Base-by-base conservation (phyloP, 2,797 vertebrate species). In the Helarctos malayanus region DNA sequence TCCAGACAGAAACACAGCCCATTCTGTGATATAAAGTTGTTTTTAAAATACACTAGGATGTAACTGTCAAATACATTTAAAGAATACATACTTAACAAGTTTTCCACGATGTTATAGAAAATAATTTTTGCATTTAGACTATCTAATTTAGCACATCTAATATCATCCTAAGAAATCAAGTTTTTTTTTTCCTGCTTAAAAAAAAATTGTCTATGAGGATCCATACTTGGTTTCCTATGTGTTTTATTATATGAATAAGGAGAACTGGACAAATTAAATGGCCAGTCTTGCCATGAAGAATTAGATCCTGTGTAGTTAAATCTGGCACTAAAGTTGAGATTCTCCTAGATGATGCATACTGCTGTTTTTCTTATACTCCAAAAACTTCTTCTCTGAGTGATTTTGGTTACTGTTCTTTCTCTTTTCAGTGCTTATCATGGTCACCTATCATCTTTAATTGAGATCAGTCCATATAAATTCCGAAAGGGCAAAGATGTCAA, bases 381-480 rank as follows among this genome's bases (percentile, higher is more conserved):
- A 35, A 93, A 91, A 7, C 54, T 18, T 59, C 54, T 88, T 91
- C 83, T 57, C 14, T 29, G 63, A 76, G 14, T 49, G 38, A 76
- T 86, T 61, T 89, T 61, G 6, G 12, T 93, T 73, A 96, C 85
- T 81, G 21, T 95, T 76, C 38, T 80, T 95, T 93, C 97, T 88
- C 85, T 71, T 97, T 80, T 73, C 97, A 99, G 99, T 97, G 99
- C 99, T 89, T 99, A 99, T 97, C 99, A 99, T 79, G 99, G 99
- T 82, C 99, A 99, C 80, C 97, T 99, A 90, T 99, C 99, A 5
- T 99, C 99, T 59, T 99, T 99, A 98, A 99, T 99, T 96, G 99
- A 99, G 98, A 99, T 99, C 98, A 99, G 99, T 97, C 99, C 99
- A 0, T 99, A 99, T 96, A 99, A 99, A 99, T 99, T 99, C 98